Evolutionary conservation across 2,113 vertebrate species (phyloP).

Genomic region (Pseudorasbora parva): DNA sequence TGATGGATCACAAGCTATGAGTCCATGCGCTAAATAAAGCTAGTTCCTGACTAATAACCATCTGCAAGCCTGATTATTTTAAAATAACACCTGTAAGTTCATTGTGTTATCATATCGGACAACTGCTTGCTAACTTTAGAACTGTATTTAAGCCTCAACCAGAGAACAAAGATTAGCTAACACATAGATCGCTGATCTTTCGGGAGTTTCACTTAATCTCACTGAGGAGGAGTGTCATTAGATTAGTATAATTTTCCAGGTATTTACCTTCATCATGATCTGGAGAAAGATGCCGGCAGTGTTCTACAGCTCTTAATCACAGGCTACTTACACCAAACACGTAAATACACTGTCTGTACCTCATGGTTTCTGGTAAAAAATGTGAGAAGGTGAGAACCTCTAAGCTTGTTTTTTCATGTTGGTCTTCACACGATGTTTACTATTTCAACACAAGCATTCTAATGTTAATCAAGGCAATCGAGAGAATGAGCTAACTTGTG

Average conservation of each 20-base stretch:
- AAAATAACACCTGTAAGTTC: neutral
- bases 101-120: neutral
- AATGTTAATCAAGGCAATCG: conserved; percentile 3
- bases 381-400: too few relatives aligned
- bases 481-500: neutral
- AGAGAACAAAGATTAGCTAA: neutral
- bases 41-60: neutral
- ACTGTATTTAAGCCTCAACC: neutral
- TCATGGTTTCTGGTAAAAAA: neutral
- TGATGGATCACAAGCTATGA: neutral
- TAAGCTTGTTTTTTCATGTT: neutral
- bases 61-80: neutral
- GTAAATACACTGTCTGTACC: neutral
- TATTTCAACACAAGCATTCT: neutral
- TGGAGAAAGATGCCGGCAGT: neutral
- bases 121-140: conserved; percentile 8
- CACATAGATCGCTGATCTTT: neutral
- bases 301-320: neutral
- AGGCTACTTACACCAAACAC: neutral
- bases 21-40: neutral
- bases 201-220: neutral
- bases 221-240: neutral
- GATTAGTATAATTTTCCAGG: neutral
- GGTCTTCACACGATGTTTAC: neutral
- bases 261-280: neutral